These are phyloP conservation scores for Phrynocephalus forsythii DNA, from an alignment of 2,797 vertebrate species.

Conservation along the genomic window DNA sequence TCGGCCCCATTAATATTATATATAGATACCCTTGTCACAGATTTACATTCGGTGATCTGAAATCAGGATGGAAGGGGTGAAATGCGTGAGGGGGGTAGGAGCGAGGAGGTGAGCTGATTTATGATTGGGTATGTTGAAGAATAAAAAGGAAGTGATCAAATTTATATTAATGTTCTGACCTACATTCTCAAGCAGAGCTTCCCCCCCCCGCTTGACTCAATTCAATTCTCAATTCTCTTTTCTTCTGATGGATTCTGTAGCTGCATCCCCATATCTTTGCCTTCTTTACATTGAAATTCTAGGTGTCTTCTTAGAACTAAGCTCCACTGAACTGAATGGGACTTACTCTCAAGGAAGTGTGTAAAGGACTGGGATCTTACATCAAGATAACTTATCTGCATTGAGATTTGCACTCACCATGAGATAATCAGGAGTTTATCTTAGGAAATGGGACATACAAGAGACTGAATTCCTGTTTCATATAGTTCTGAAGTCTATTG, in stretches of 20 bases:
- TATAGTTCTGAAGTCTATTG: too few species aligned
- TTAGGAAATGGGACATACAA: conserved; percentile 8
- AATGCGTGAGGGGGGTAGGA: conserved; percentile 69
- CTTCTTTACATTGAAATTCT: conserved; percentile 45
- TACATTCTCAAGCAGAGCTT: conserved; percentile 76
- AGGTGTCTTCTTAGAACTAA: not conserved
- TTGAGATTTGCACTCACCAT: not conserved
- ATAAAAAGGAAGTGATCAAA: conserved; percentile 86
- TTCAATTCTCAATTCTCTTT: conserved; percentile 65
- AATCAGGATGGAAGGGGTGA: conserved; percentile 86
- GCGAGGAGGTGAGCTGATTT: conserved; percentile 80
- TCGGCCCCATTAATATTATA: conserved; percentile 96
- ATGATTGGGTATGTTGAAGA: conserved; percentile 78
- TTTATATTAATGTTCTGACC: conserved; percentile 85
- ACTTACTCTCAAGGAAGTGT: not conserved
- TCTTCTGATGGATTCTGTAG: conserved; percentile 21
- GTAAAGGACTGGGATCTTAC: not conserved
- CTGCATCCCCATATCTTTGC: conserved; percentile 27
- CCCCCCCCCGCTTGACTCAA: conserved; percentile 49
- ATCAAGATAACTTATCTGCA: conserved; percentile 10
- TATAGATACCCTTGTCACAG: conserved; percentile 98
- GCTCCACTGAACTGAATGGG: not conserved
- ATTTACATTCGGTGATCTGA: conserved; percentile 91
- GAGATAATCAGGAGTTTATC: conserved; percentile 41
- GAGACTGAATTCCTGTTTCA: too few species aligned